Base-by-base conservation (phyloP, 2,797 vertebrate species). In the Allobates femoralis region DNA sequence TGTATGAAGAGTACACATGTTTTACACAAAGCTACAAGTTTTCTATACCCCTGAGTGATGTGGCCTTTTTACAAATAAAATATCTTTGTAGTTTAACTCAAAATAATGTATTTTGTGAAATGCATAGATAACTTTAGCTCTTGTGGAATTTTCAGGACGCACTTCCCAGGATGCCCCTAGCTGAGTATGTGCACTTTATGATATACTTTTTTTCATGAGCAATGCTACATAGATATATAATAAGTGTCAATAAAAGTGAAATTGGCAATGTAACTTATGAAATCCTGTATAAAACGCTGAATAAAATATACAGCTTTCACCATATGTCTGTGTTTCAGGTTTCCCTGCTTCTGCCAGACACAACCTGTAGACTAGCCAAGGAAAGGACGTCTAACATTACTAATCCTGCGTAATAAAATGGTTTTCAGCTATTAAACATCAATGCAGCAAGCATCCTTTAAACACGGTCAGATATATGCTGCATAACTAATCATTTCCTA, bases 401-500 rank as follows among this genome's bases (percentile, higher is more conserved):
- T 88, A 88, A 88, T 88, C 87, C 87, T 23, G 34, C 41, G 51
- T 50, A 81, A 56, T 88, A 88, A 88, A 88, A 88, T 71, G 87
- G 56, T 69, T 67, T 85, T 88, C 69, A 81, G 83, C 83, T 56
- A 58, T 88, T 88, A 88, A 85, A 88, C 71, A 81, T 88, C 87
- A 85, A 81, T 85, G 71, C 58, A 69, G 58, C 60, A 76, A 56
- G 82, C 74, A 81, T 85, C 78, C 78, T 55, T 81, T 88, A 85
- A 85, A 85, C 87, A 88, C 76, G 83, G 60, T 78, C 86, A 88
- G 78, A 88, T 88, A 88, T 88, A 88, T 85, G 83, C 87, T 85
- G 83, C 87, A 88, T 88, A 88, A 81, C 87, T 85, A 88, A 88
- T 88, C 87, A 88, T 85, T 88, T 88, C 87, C 87, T 88, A 88